Evolutionary conservation across 1,140 invertebrate species (phyloP).

Genomic region (Aphelinus atriplicis): DNA sequence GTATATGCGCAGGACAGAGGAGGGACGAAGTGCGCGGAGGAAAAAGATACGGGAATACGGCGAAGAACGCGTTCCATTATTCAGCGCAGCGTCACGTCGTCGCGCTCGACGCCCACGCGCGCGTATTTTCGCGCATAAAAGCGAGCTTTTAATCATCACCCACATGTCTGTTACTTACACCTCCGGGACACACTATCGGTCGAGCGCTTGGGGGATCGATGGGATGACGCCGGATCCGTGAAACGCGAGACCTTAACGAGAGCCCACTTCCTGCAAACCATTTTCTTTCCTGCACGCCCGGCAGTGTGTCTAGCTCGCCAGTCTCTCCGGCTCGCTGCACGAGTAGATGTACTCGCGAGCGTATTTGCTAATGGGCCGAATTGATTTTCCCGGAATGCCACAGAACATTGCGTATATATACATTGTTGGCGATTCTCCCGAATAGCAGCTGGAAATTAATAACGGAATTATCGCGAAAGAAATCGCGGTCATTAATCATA

Average conservation of each 20-base stretch:
- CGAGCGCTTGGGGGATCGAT: background rate
- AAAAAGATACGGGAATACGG: conserved; percentile 15
- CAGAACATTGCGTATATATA: too few relatives aligned
- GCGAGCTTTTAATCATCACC: conserved; percentile 33
- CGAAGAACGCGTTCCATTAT: background rate
- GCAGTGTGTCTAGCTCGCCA: too few relatives aligned
- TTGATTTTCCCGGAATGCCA: too few relatives aligned
- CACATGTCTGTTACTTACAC: conserved; percentile 8
- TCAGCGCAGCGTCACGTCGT: background rate
- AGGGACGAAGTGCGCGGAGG: background rate
- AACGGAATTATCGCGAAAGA: background rate
- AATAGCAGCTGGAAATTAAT: too few relatives aligned
- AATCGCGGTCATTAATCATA: background rate
- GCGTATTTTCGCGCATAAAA: background rate
- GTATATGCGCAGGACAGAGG: too few relatives aligned
- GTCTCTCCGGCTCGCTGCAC: too few relatives aligned
- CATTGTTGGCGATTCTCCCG: too few relatives aligned
- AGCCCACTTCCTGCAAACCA: too few relatives aligned
- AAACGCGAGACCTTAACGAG: too few relatives aligned
- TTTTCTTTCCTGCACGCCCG: too few relatives aligned
- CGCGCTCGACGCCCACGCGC: conserved; percentile 5
- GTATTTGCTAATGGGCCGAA: too few relatives aligned
- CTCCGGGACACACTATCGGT: background rate
- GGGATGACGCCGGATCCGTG: background rate
- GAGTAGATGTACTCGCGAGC: too few relatives aligned